Percentiles rank a stretch among this genome's conserved stretches.
Evolutionary conservation across 2,888 invertebrate genomes (phyloP).

Genomic region (Athrips mouffetella): DNA sequence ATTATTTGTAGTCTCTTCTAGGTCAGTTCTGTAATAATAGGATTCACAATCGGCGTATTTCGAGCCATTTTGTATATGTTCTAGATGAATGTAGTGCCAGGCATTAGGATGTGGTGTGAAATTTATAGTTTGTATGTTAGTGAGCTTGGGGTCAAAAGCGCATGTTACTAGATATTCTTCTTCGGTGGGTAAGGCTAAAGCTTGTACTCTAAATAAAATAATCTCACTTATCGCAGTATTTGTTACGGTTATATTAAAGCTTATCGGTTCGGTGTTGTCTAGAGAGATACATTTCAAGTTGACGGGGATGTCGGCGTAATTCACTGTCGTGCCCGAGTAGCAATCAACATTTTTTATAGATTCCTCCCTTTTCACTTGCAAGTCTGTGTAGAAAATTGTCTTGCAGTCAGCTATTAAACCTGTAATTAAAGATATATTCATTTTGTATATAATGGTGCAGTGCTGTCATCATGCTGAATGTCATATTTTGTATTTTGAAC

Average conservation of each 20-base stretch:
- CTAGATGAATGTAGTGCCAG: conserved; percentile 78
- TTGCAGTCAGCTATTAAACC: conserved; percentile 83
- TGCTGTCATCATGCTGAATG: too few species aligned
- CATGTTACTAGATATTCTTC: conserved; percentile 68
- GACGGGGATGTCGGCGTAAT: conserved; percentile 45
- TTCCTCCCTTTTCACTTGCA: conserved; percentile 75
- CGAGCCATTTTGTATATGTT: conserved; percentile 38
- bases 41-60: conserved; percentile 58
- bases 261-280: conserved; percentile 48
- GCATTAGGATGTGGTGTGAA: conserved; percentile 77
- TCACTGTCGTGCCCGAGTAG: conserved; percentile 43
- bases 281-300: conserved; percentile 73
- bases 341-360: conserved; percentile 57
- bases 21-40: conserved; percentile 39
- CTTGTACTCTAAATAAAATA: conserved; percentile 66
- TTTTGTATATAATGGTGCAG: too few species aligned
- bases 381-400: conserved; percentile 81
- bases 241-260: conserved; percentile 57
- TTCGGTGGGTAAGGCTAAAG: conserved; percentile 73
- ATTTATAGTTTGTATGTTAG: conserved; percentile 51
- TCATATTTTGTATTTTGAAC: too few species aligned
- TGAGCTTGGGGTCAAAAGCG: conserved; percentile 64
- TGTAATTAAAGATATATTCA: conserved; percentile 48
- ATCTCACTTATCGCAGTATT: conserved; percentile 39
- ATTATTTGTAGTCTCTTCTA: conserved; percentile 50